Base-by-base conservation (phyloP, 2,888 invertebrate species). In the Nysson spinosus region DNA sequence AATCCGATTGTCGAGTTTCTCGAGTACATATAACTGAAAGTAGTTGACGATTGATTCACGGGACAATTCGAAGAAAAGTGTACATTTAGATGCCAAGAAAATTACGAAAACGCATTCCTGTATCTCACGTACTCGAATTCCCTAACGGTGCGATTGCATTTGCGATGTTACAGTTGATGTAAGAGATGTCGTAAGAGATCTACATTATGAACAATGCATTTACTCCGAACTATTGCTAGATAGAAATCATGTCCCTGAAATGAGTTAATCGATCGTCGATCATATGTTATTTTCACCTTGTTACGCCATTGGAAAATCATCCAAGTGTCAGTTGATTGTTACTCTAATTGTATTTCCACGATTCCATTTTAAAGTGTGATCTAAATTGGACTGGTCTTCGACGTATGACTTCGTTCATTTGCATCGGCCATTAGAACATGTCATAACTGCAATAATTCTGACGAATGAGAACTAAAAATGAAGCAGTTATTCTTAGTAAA, bases 181-280 rank as follows among this genome's bases (percentile, higher is more conserved):
- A n/a, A 35, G 20, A 9, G 9, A 19, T 40, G 4, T 12, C 24
- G 22, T 12, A 14, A 40, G 4, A 11, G 12, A 0, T 6, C 17
- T 16, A 43, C 19, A 42, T 19, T 16, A 24, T 19, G 7, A 17
- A 17, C 37, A 20, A 12, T 46, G 30, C 20, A 7, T 28, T 11
- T 20, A 14, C 24, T 28, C 19, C 14, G 11, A n/a, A 7, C 12
- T 12, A 37, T 47, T 30, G 28, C 14, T n/a, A 4, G 14, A 9
- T 58, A 30, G n/a, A 58, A 55, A 46, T 32, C 30, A 2, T 24
- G 22, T 46, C 28, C 9, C 37, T 34, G 24, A 24, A 44, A 17
- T 46, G 52, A 54, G 34, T 19, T 52, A 44, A 64, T 47, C 52
- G 58, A 42, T 22, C 32, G 20, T 43, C 42, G 32, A 44, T 68